phyloP scores from a whole-genome alignment of 2,797 vertebrate genomes.

The Pangasius macronema region DNA sequence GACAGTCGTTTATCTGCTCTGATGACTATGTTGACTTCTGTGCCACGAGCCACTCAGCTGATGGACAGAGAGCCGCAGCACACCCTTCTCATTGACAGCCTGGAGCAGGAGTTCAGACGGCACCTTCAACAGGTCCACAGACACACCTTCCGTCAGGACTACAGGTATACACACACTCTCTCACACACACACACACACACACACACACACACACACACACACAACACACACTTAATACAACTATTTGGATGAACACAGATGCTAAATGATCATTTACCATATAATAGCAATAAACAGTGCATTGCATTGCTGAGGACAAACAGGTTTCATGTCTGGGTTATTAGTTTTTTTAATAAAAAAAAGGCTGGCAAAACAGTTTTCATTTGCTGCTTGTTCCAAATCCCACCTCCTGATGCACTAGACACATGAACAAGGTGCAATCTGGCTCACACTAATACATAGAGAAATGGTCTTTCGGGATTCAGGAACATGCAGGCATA shows the following conservation, averaged over 20 bases:
- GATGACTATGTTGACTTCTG: conserved; percentile 74
- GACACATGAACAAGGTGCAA: no score
- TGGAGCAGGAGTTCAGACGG: conserved; percentile 78
- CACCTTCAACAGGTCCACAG: conserved; percentile 78
- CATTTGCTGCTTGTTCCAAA: no score
- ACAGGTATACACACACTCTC: conserved; percentile 62
- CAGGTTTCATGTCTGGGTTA: background rate
- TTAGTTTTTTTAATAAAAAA: background rate
- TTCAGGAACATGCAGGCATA: no score
- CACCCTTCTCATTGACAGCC: conserved; percentile 69
- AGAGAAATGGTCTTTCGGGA: no score
- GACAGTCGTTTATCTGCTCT: conserved; percentile 73
- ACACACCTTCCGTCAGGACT: conserved; percentile 76
- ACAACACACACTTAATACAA: background rate
- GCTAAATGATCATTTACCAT: background rate
- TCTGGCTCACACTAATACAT: no score
- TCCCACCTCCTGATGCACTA: no score
- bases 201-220: background rate
- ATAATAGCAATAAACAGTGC: background rate
- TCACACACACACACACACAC: background rate
- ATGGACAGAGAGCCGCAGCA: conserved; percentile 75
- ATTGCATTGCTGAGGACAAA: background rate
- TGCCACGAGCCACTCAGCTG: conserved; percentile 78
- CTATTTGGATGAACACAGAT: background rate
- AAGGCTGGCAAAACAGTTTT: no score